Conservation (phyloP, 1,140 invertebrate species). For the Ostrea denselamellosa region DNA sequence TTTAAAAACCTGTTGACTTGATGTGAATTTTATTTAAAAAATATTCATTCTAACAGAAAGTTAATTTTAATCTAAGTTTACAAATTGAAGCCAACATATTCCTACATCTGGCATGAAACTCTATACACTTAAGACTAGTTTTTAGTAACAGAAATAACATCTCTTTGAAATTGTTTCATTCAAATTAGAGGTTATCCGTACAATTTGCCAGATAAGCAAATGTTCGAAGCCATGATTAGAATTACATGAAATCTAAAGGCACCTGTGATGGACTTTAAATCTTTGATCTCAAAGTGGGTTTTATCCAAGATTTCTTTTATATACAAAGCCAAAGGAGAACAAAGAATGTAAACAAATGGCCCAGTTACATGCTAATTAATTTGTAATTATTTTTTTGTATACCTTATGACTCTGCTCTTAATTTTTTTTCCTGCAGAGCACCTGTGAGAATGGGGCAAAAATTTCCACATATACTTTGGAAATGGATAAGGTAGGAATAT, state of each 20-base stretch:
- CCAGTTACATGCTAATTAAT: background rate
- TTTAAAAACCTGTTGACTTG: too few species aligned
- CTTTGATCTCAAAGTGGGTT: background rate
- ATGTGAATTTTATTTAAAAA: too few species aligned
- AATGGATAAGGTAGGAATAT: conserved; percentile 83
- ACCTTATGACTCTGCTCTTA: background rate
- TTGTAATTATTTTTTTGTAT: background rate
- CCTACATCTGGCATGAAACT: background rate
- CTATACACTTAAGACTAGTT: background rate
- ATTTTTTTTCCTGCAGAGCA: conserved; percentile 82
- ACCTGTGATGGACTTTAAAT: background rate
- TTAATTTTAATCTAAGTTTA: too few species aligned
- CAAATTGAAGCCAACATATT: too few species aligned
- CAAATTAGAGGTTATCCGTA: background rate
- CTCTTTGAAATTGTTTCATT: background rate
- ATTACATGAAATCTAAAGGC: conserved; percentile 1
- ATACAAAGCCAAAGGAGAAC: too few species aligned
- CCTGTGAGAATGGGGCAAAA: conserved; percentile 88
- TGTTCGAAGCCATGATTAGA: background rate
- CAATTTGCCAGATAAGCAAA: background rate
- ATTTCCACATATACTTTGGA: conserved; percentile 89
- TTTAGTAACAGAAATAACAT: background rate
- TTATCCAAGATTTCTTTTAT: background rate
- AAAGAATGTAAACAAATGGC: too few species aligned
- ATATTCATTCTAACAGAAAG: too few species aligned